Conservation (phyloP, 2,797 vertebrate genomes). For the Acanthis flammea region DNA sequence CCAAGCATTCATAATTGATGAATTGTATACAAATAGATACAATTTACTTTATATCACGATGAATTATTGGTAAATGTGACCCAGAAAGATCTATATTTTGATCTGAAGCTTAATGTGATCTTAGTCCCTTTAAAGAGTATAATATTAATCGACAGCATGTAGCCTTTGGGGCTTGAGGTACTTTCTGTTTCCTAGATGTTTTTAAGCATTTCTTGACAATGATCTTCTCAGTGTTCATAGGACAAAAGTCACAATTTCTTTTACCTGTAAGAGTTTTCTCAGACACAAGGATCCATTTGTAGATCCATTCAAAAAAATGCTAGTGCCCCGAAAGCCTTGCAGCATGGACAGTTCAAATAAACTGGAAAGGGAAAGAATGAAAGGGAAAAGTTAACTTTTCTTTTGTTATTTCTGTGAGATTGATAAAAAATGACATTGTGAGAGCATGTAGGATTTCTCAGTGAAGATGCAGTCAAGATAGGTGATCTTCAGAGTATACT, state of each 20-base stretch:
- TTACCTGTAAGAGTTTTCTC: neutral
- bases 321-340: neutral
- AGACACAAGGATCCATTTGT: neutral
- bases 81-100: neutral
- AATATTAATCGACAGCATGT: neutral
- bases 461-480: neutral
- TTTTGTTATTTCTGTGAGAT: neutral
- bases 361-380: neutral
- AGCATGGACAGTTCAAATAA: neutral
- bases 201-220: neutral
- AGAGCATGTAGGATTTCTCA: neutral
- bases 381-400: neutral
- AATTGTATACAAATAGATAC: neutral
- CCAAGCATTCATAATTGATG: neutral
- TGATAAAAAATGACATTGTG: neutral
- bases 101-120: neutral
- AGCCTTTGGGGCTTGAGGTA: neutral
- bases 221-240: neutral
- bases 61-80: slow-evolving; percentile 11
- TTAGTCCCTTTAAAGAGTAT: neutral
- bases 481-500: neutral
- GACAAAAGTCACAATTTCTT: neutral
- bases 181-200: neutral
- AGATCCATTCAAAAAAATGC: neutral
- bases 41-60: neutral